Base-by-base conservation (phyloP, 2,113 vertebrate genomes). In the Struthidea cinerea region DNA sequence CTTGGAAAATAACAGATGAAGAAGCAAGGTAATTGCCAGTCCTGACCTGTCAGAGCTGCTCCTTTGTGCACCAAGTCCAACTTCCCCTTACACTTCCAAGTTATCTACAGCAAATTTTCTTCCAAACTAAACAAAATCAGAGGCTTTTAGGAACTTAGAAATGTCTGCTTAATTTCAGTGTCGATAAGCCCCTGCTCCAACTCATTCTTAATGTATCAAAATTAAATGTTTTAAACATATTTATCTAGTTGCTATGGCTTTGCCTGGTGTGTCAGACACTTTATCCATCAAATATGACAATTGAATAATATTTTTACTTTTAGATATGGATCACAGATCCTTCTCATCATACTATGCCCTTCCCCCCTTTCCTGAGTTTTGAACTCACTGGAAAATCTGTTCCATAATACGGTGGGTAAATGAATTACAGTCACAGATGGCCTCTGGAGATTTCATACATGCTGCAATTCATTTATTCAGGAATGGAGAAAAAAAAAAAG, bases 291-390 rank as follows among this genome's bases (percentile, higher is more conserved):
- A 95, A 82, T 92, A 65, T 65, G 96, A 97, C 97, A 96, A 95
- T 24, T 82, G 96, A 96, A 97, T 89, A 94, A 94, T 96, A 96
- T 93, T 97, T 97, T 97, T 97, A 96, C 96, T 97, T 97, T 97
- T 92, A 98, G 97, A 93, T 97, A 81, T 7, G 76, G 97, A 96
- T 97, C 97, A 92, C 81, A 87, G 89, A 86, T 89, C 77, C 82
- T 93, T 96, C 96, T 95, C 93, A 71, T 93, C 80, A 26, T 67
- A 12, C 82, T 85, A 78, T 67, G 93, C 77, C 90, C 84, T 77
- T 89, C 46, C 73, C 76, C 77, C 84, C 56, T 44, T 56, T 84
- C 97, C 94, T 8, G 12, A 17, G 80, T 82, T 95, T 83, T 89
- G 88, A 90, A 84, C 95, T 88, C 91, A 52, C 87, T 91, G 76